A percentile compares a stretch with the other conserved stretches of the same genome.
Conservation (phyloP, 2,797 vertebrate genomes). For the Enteromius radiatus region DNA sequence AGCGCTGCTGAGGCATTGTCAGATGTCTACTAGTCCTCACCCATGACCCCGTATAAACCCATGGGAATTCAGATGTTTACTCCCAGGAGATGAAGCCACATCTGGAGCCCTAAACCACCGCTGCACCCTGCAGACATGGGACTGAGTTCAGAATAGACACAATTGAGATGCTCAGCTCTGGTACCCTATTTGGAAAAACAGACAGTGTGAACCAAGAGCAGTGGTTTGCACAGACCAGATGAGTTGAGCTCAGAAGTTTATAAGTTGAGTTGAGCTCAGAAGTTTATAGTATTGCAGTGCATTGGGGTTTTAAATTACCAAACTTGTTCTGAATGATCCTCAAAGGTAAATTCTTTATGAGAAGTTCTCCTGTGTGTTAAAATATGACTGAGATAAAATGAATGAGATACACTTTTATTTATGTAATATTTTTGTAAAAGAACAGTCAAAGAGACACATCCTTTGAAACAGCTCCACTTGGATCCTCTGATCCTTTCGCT, state of each 20-base stretch:
- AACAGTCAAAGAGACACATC: not conserved
- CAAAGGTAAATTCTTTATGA: not conserved
- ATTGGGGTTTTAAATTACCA: not conserved
- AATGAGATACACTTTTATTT: not conserved
- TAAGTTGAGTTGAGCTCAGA: not conserved
- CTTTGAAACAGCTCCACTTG: constrained; percentile 7
- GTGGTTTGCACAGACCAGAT: not conserved
- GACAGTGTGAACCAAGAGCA: constrained; percentile 4
- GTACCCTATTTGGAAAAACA: constrained; percentile 15
- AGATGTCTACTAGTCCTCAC: constrained; percentile 25
- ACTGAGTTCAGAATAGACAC: constrained; percentile 25
- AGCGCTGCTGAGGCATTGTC: constrained; percentile 8
- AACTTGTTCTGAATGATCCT: not conserved
- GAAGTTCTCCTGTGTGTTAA: not conserved
- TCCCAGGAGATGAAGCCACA: constrained; percentile 35
- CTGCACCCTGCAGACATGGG: constrained; percentile 27
- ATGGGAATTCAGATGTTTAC: constrained; percentile 51
- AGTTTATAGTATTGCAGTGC: not conserved
- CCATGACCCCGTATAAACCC: constrained; percentile 47
- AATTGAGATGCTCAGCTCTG: constrained; percentile 21
- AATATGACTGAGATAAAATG: not conserved
- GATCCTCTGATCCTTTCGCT: not conserved
- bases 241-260: not conserved
- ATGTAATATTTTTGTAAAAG: not conserved
- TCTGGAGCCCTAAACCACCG: constrained; percentile 35